phyloP scores from a whole-genome alignment of 2,888 invertebrate species.

The Eupithecia subumbrata region DNA sequence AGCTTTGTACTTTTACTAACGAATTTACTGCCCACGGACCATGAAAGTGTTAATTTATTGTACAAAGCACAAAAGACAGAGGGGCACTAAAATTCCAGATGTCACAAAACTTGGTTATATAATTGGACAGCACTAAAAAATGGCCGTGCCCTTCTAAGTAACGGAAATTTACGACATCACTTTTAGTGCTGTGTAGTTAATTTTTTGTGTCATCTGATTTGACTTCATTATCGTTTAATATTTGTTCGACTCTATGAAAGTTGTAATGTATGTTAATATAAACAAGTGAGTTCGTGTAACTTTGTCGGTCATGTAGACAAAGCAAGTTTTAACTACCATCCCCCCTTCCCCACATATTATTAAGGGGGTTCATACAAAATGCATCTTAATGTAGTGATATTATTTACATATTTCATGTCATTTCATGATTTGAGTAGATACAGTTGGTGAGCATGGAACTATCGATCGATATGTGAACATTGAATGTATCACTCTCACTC shows the following conservation, averaged over 20 bases:
- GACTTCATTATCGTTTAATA: neutral
- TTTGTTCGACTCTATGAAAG: constrained; percentile 17
- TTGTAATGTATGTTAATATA: constrained; percentile 24
- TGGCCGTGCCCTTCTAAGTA: neutral
- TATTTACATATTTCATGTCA: constrained; percentile 58
- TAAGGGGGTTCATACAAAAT: constrained; percentile 8
- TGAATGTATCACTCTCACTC: neutral
- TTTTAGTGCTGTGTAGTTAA: neutral
- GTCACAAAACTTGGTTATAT: neutral
- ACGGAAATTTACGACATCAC: neutral
- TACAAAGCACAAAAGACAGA: neutral
- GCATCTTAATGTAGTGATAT: constrained; percentile 52
- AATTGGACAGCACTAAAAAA: neutral
- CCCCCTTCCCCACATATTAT: neutral
- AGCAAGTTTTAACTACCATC: constrained; percentile 1
- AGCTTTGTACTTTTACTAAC: neutral
- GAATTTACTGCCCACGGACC: too few relatives aligned
- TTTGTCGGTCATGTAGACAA: constrained; percentile 7
- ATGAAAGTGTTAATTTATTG: neutral
- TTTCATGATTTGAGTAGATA: neutral
- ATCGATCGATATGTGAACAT: neutral
- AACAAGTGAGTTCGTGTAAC: constrained; percentile 25
- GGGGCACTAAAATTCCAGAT: neutral
- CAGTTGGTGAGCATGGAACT: constrained; percentile 1
- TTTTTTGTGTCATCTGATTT: neutral